Evolutionary conservation across 2,797 vertebrate species (phyloP).

Genomic region (Sebastes itinus): DNA sequence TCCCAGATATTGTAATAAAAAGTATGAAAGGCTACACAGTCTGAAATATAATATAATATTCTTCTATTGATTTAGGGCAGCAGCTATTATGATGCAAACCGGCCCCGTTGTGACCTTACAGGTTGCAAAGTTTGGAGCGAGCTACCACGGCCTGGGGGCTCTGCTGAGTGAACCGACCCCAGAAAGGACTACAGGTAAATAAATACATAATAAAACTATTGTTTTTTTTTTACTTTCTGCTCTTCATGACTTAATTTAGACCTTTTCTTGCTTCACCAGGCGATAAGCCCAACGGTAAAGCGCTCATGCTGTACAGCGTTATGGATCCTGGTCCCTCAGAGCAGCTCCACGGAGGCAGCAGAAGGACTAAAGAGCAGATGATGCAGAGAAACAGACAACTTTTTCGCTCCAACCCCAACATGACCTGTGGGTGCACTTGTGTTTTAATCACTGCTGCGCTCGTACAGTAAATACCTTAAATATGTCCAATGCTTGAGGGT

Average conservation of each 20-base stretch:
- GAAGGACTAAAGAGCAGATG: slow-evolving; percentile 81
- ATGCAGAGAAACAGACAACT: slow-evolving; percentile 88
- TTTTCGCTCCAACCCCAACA: slow-evolving; percentile 92
- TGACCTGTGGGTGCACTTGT: slow-evolving; percentile 83
- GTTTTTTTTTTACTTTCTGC: not conserved
- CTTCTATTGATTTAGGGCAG: slow-evolving; percentile 84
- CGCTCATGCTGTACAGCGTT: slow-evolving; percentile 79
- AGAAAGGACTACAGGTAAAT: slow-evolving; percentile 84
- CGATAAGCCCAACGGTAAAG: slow-evolving; percentile 80
- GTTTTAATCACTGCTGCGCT: not conserved
- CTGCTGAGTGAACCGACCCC: slow-evolving; percentile 85
- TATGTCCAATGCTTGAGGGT: not conserved
- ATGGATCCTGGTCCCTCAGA: slow-evolving; percentile 79
- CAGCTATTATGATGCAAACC: slow-evolving; percentile 91
- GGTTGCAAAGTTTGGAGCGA: slow-evolving; percentile 92
- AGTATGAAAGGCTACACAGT: not conserved
- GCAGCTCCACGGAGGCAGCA: slow-evolving; percentile 81
- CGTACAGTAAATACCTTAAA: not conserved
- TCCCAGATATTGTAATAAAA: not conserved
- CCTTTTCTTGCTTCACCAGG: slow-evolving; percentile 53
- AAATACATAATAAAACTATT: not conserved
- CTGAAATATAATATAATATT: not conserved
- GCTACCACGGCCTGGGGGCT: slow-evolving; percentile 89
- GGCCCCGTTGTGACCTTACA: slow-evolving; percentile 90
- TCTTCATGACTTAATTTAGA: slow-evolving; percentile 65